A percentile compares a stretch with the other conserved stretches of the same genome.
Conservation (phyloP, 2,797 vertebrate species). For the Sebastes hopkinsi region DNA sequence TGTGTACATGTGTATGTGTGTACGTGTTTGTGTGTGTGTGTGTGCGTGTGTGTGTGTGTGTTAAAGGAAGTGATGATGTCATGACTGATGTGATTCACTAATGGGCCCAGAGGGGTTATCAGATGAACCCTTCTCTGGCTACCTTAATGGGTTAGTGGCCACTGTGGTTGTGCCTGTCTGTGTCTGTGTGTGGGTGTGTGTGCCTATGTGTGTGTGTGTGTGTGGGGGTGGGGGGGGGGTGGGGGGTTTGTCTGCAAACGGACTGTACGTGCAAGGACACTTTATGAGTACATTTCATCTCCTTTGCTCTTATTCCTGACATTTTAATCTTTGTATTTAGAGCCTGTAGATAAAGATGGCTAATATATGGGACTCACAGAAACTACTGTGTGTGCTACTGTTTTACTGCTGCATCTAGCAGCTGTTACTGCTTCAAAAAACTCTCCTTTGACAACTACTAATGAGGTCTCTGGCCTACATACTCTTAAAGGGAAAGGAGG, state of each 20-base stretch:
- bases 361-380: not conserved
- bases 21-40: constrained; percentile 3
- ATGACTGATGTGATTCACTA: constrained; percentile 61
- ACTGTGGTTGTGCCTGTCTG: constrained; percentile 18
- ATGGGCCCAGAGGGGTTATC: constrained; percentile 72
- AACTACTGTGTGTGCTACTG: not conserved
- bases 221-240: not conserved
- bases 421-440: not conserved
- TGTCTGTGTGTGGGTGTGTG: not conserved
- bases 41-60: constrained; percentile 4
- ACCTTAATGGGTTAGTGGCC: constrained; percentile 64
- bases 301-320: not conserved
- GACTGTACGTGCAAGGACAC: not conserved
- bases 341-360: not conserved
- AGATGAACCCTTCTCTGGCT: constrained; percentile 44
- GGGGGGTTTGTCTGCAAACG: not conserved
- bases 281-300: not conserved
- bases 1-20: no score
- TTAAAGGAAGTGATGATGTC: constrained; percentile 66
- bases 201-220: not conserved
- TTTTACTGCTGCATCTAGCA: not conserved
- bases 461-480: constrained; percentile 19
- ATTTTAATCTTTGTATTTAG: not conserved
- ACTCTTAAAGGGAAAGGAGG: not conserved
- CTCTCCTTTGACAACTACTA: not conserved